Percentiles rank a stretch among this genome's conserved stretches.
phyloP scores from a whole-genome alignment of 30 jellyfish, hydroid and myxozoan genomes.

The Pseudorhiza aurosa region DNA sequence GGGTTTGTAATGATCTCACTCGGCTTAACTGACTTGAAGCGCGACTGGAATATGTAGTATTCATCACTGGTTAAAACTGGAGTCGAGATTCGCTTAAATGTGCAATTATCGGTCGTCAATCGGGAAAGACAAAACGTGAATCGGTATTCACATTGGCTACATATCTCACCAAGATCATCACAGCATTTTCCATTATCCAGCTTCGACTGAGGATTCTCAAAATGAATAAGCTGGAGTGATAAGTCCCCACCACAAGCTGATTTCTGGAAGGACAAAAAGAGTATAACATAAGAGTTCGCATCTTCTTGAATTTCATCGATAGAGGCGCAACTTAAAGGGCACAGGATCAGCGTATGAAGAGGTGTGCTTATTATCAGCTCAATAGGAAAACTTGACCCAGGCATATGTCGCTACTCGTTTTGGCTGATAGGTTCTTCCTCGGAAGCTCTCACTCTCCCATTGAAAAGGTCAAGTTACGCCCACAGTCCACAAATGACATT shows the following conservation, averaged over 20 bases:
- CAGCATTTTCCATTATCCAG: slow-evolving; percentile 27
- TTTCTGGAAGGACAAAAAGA: not conserved
- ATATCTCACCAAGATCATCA: not conserved
- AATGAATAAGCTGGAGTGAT: slow-evolving; percentile 9
- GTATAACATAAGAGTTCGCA: too few relatives aligned
- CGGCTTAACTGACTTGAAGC: not conserved
- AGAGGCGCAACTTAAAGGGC: too few relatives aligned
- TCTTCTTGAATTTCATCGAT: too few relatives aligned
- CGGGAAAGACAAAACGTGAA: slow-evolving; percentile 18
- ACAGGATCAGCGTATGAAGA: too few relatives aligned
- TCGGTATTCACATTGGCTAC: slow-evolving; percentile 14
- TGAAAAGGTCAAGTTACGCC: too few relatives aligned
- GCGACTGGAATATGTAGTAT: not conserved
- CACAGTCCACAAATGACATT: too few relatives aligned
- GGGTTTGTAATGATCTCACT: not conserved
- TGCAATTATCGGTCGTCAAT: not conserved
- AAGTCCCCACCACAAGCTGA: slow-evolving; percentile 1
- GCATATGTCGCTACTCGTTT: too few relatives aligned
- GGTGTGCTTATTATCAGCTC: too few relatives aligned
- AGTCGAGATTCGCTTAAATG: slow-evolving; percentile 9
- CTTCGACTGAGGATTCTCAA: slow-evolving; percentile 19
- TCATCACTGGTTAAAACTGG: not conserved
- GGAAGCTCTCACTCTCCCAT: too few relatives aligned
- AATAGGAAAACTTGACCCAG: too few relatives aligned
- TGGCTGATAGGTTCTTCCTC: too few relatives aligned